Percentiles rank a stretch among this genome's conserved stretches.
Evolutionary conservation across 2,113 vertebrate genomes (phyloP).

Genomic region (Kryptolebias marmoratus): DNA sequence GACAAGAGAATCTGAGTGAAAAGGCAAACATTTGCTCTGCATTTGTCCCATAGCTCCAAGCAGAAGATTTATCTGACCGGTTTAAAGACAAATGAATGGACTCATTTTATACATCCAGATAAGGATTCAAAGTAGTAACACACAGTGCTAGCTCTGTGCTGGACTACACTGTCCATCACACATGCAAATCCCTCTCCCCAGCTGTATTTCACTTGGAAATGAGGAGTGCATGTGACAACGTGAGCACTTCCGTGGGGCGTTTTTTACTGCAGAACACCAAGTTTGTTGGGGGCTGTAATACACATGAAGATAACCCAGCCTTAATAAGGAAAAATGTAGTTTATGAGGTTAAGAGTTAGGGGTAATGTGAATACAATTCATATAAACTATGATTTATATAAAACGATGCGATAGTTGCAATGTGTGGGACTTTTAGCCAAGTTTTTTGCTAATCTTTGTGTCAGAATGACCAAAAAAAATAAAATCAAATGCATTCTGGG

Average conservation of each 20-base stretch:
- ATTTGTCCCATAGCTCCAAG: background rate
- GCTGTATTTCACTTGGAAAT: conserved; percentile 69
- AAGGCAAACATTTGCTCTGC: background rate
- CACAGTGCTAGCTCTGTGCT: conserved; percentile 29
- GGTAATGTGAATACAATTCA: background rate
- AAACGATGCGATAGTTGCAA: too few relatives aligned
- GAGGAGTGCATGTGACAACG: conserved; percentile 7
- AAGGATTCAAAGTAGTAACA: conserved; percentile 64
- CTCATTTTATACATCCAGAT: conserved; percentile 41
- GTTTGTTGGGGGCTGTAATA: background rate
- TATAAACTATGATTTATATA: too few relatives aligned
- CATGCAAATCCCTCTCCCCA: conserved; percentile 63
- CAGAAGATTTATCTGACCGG: conserved; percentile 7
- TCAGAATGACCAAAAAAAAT: background rate
- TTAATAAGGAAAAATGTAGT: background rate
- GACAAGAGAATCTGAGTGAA: background rate
- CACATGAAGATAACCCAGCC: background rate
- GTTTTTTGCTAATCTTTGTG: background rate
- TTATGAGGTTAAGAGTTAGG: background rate
- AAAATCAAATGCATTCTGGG: background rate
- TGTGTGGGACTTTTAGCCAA: too few relatives aligned
- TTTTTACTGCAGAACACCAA: background rate
- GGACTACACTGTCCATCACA: conserved; percentile 17
- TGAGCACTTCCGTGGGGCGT: background rate
- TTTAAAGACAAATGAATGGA: conserved; percentile 15